Percentiles rank a stretch among this genome's conserved stretches.
Conservation (phyloP, 2,113 vertebrate species). For the Rhinolophus ferrumequinum region DNA sequence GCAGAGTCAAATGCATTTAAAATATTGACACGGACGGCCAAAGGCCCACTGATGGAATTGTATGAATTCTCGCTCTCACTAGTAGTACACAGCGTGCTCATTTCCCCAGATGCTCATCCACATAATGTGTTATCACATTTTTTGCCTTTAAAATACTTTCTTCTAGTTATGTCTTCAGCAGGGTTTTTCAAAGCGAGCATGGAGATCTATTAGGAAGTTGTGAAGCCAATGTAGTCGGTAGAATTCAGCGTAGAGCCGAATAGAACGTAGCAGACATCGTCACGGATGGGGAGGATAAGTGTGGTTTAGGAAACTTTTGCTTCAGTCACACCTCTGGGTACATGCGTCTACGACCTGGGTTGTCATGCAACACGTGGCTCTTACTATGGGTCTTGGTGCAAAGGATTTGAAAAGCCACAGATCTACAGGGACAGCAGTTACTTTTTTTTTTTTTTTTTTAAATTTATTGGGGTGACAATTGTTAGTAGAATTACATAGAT, state of each 20-base stretch:
- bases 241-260: background rate
- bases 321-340: too few species aligned
- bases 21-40: background rate
- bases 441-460: slow-evolving; percentile 18
- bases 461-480: too few species aligned
- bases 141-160: background rate
- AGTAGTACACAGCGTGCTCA: background rate
- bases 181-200: background rate
- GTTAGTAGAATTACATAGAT: too few species aligned
- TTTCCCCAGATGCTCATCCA: background rate
- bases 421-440: background rate
- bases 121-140: background rate
- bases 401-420: background rate
- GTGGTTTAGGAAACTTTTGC: background rate
- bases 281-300: fast-evolving
- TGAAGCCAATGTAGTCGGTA: background rate
- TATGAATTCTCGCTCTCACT: background rate
- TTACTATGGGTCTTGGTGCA: background rate
- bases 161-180: background rate
- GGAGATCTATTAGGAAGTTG: background rate
- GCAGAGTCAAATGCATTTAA: background rate
- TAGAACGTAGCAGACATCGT: background rate
- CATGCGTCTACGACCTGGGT: background rate
- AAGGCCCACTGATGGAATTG: background rate
- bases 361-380: background rate